Percentiles rank a stretch among this genome's conserved stretches.
Conservation (phyloP, 1,140 invertebrate genomes). For the Holcopasites calliopsidis region DNA sequence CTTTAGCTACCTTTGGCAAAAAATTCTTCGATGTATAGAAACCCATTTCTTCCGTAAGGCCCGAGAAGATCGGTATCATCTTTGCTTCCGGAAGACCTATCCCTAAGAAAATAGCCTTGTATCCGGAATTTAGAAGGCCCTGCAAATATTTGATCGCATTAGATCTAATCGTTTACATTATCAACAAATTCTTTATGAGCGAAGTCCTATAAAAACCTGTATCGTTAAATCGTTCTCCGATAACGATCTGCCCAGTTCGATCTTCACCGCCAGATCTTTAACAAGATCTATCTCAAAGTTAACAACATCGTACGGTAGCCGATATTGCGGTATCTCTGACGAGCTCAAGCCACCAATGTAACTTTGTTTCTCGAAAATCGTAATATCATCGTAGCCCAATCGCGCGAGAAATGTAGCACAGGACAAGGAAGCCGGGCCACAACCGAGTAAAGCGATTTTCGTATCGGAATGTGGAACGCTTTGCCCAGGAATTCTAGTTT, state of each 20-base stretch:
- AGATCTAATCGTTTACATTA: background rate
- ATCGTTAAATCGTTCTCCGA: conserved; percentile 86
- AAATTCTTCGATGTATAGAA: conserved; percentile 98
- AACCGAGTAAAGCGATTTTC: conserved; percentile 95
- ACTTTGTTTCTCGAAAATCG: conserved; percentile 94
- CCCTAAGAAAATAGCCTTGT: conserved; percentile 93
- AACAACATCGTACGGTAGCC: conserved; percentile 95
- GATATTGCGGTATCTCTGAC: conserved; percentile 98
- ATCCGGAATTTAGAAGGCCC: conserved; percentile 85
- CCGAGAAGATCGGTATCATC: conserved; percentile 88
- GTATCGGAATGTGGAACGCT: conserved; percentile 82
- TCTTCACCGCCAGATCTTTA: conserved; percentile 95
- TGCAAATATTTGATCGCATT: conserved; percentile 61
- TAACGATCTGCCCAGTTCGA: conserved; percentile 84
- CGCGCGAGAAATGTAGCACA: conserved; percentile 97
- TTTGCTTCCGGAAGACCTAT: conserved; percentile 97
- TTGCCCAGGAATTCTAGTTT: conserved; percentile 87
- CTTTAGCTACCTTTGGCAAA: conserved; percentile 90
- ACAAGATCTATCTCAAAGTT: conserved; percentile 96
- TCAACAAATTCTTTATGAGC: background rate
- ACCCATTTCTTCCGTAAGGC: conserved; percentile 89
- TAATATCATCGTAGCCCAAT: conserved; percentile 94
- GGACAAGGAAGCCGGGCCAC: conserved; percentile 97
- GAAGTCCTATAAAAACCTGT: conserved; percentile 82
- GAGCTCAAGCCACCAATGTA: conserved; percentile 95